Conservation (phyloP, 2,888 invertebrate genomes). For the Aricia artaxerxes region DNA sequence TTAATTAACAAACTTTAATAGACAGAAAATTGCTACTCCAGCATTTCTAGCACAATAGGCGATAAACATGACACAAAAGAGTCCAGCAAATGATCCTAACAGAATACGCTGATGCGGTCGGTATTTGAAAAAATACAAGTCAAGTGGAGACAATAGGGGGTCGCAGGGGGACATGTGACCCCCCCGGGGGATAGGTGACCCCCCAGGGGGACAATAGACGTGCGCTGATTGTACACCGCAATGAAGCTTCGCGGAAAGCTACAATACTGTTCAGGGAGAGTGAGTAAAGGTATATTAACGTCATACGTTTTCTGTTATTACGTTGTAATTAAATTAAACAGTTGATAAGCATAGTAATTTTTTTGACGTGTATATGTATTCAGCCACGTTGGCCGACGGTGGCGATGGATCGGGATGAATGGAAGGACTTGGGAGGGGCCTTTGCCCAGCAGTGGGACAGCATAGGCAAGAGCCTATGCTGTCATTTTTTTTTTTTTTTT, state of each 20-base stretch:
- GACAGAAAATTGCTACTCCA: not conserved
- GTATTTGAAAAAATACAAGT: conserved; percentile 28
- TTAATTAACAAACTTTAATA: not conserved
- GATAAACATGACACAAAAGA: not conserved
- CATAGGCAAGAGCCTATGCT: no score
- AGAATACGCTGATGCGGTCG: not conserved
- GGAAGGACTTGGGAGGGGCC: no score
- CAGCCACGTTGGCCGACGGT: no score
- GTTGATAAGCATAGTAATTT: no score
- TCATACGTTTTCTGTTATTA: not conserved
- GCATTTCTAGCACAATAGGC: conserved; percentile 7
- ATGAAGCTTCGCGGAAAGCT: not conserved
- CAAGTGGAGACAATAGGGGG: conserved; percentile 23
- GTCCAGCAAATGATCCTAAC: conserved; percentile 5
- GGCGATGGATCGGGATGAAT: no score
- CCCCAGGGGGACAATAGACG: conserved; percentile 4
- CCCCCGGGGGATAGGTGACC: not conserved
- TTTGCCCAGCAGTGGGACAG: no score
- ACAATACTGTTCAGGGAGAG: not conserved
- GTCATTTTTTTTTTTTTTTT: no score
- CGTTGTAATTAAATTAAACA: not conserved
- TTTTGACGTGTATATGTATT: no score
- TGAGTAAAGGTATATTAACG: not conserved
- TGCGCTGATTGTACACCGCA: conserved; percentile 12
- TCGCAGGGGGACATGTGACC: conserved; percentile 13